Percentiles rank a stretch among this genome's conserved stretches.
Conservation (phyloP, 2,797 vertebrate genomes). For the Danionella dracula region DNA sequence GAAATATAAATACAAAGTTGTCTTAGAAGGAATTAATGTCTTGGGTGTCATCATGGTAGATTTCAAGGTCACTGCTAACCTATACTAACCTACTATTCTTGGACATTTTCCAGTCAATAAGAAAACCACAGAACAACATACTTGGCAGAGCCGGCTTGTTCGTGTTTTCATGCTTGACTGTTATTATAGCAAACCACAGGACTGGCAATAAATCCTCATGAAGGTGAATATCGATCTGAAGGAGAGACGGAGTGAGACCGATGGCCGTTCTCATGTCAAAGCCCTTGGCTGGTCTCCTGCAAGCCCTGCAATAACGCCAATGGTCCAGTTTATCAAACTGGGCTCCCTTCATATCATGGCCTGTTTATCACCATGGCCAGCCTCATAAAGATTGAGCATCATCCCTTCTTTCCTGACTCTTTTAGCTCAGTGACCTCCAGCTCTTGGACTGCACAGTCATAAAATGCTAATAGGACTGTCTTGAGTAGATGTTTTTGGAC, state of each 20-base stretch:
- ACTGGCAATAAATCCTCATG: slow-evolving; percentile 33
- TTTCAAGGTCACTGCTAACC: background rate
- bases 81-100: background rate
- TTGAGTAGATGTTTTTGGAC: slow-evolving; percentile 19
- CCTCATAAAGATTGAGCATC: slow-evolving; percentile 37
- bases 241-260: slow-evolving; percentile 20
- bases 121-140: slow-evolving; percentile 5
- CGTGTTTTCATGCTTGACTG: slow-evolving; percentile 25
- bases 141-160: background rate
- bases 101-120: background rate
- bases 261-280: slow-evolving; percentile 31
- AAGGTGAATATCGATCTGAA: slow-evolving; percentile 41
- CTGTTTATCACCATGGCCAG: slow-evolving; percentile 42
- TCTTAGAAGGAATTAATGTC: background rate
- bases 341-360: slow-evolving; percentile 39
- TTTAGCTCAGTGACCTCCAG: slow-evolving; percentile 24
- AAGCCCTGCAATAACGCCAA: slow-evolving; percentile 44
- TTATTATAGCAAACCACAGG: slow-evolving; percentile 23
- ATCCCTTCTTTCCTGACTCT: slow-evolving; percentile 9
- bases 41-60: background rate
- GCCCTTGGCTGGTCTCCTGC: slow-evolving; percentile 37
- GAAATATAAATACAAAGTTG: too few relatives aligned
- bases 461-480: background rate
- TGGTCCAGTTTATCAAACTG: slow-evolving; percentile 42
- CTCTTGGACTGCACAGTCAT: slow-evolving; percentile 5